Evolutionary conservation across 2,797 vertebrate species (phyloP).

Genomic region (Anas bahamensis): DNA sequence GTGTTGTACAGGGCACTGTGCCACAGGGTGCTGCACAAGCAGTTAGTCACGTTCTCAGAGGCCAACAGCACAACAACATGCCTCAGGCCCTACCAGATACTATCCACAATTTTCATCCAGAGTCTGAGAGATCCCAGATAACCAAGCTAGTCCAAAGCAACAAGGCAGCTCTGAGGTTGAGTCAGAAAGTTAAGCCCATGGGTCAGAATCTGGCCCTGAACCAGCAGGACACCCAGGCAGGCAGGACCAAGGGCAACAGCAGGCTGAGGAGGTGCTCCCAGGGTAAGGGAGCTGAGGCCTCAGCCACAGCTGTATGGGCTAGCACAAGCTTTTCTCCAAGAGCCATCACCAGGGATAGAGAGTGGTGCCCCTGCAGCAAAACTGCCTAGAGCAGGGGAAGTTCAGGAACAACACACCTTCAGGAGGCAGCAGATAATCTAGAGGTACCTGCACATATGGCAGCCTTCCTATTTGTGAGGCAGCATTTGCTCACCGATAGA

Average conservation of each 20-base stretch:
- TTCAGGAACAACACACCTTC: not conserved
- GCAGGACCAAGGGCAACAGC: not conserved
- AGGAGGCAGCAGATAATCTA: not conserved
- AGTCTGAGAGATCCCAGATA: not conserved
- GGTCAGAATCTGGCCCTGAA: not conserved
- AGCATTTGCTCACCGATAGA: not conserved
- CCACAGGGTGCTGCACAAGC: not conserved
- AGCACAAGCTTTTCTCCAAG: not conserved
- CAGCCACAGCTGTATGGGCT: not conserved
- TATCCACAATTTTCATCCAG: not conserved
- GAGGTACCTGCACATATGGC: not conserved
- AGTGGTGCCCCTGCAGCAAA: not conserved
- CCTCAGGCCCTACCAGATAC: not conserved
- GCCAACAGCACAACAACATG: not conserved
- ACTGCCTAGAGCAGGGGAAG: not conserved
- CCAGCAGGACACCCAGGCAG: not conserved
- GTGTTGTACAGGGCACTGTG: rapidly evolving
- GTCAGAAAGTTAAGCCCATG: not conserved
- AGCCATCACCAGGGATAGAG: not conserved
- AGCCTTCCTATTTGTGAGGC: not conserved
- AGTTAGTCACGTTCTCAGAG: not conserved
- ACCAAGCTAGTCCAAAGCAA: not conserved
- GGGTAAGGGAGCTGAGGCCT: not conserved
- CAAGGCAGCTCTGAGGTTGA: not conserved
- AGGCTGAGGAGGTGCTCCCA: not conserved